Evolutionary conservation across 1,140 invertebrate genomes (phyloP), one percentile per base, ranked within the genome.

Genomic region (Pseudomyrmex flavicornis): DNA sequence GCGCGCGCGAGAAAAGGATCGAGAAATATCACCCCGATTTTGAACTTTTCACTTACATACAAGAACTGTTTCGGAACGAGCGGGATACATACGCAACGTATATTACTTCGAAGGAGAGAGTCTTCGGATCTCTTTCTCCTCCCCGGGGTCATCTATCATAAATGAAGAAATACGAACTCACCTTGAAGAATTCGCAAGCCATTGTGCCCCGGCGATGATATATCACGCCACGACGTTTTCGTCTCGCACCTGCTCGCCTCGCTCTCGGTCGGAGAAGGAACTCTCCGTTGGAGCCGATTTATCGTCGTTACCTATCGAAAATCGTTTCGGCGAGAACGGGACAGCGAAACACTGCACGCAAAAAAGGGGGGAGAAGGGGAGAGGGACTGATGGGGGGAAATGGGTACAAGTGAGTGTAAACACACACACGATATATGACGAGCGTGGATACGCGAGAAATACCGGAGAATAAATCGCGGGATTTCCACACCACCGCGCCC

Each of bases 131-230:
- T 68, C 44, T 48, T 48, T 22, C 63, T 56, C 17, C 7, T 17
- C 17, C 7, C 26, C 44, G 62, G 72, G 20, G 20, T 7, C 66
- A 80, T 80, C 66, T 80, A 80, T 80, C 76, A 79, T 79, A 59
- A 59, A 83, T 84, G 59, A 66, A 70, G 61, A 61, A 76, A 52
- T 69, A 56, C 82, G 10, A 61, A 89, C 91, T 91, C 84, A 92
- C 91, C 91, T 92, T 89, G 83, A 83, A 88, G 50, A 86, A 85
- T 91, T 85, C 84, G 82, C 88, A 91, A 92, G 90, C 91, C 91
- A 92, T 92, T 87, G 91, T 92, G 91, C 85, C 35, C 83, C 44
- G 85, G 73, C 82, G 88, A 90, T 90, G 83, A 89, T 88, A 86
- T 85, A 84, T 82, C 86, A 85, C 85, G 70, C 85, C 87, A 86